Evolutionary conservation across 2,888 invertebrate genomes (phyloP).

Genomic region (Polyommatus icarus): DNA sequence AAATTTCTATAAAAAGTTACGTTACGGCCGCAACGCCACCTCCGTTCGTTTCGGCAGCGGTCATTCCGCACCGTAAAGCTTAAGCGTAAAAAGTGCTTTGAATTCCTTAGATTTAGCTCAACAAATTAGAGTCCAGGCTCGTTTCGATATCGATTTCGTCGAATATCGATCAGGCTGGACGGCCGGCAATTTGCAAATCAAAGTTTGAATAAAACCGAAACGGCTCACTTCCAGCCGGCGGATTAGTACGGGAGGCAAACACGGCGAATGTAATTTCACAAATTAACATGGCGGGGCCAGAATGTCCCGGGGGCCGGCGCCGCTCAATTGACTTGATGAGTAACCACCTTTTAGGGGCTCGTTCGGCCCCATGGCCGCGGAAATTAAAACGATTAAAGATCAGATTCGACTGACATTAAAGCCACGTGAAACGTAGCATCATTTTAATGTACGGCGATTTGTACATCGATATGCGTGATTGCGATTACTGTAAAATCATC

Average conservation of each 20-base stretch:
- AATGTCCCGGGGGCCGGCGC: constrained; percentile 47
- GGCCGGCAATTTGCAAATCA: constrained; percentile 34
- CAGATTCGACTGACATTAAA: constrained; percentile 3
- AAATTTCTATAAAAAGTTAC: constrained; percentile 18
- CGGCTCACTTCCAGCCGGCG: constrained; percentile 32
- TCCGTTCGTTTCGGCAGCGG: neutral
- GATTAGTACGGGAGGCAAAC: constrained; percentile 50
- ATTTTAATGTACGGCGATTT: neutral
- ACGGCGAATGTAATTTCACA: constrained; percentile 54
- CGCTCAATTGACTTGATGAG: constrained; percentile 48
- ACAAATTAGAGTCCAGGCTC: neutral
- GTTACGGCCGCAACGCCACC: neutral
- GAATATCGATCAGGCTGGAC: neutral
- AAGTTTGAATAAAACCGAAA: constrained; percentile 21
- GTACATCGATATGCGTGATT: neutral
- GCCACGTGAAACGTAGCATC: neutral
- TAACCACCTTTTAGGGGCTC: constrained; percentile 41
- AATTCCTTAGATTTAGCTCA: neutral
- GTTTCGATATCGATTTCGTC: neutral
- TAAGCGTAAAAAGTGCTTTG: no score
- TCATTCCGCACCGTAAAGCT: neutral
- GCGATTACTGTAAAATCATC: neutral
- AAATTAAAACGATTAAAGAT: constrained; percentile 29
- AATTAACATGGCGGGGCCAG: constrained; percentile 50
- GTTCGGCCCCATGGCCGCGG: constrained; percentile 35